phyloP scores from a whole-genome alignment of 2,113 vertebrate species.

The Antechinus flavipes region DNA sequence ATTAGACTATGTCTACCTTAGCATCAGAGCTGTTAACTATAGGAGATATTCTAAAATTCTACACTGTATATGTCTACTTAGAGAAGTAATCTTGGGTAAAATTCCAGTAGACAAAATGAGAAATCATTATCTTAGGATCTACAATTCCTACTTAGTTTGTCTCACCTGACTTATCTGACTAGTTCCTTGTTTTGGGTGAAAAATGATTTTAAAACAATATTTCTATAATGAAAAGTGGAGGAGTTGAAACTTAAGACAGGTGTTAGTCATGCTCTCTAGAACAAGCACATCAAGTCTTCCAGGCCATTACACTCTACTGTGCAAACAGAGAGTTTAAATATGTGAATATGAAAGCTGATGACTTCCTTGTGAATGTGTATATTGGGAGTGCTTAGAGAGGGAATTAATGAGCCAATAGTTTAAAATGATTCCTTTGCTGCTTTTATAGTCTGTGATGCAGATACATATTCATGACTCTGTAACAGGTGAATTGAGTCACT shows the following conservation, averaged over 20 bases:
- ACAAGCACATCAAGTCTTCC: conserved; percentile 8
- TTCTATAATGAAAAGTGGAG: background rate
- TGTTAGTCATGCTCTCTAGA: conserved; percentile 44
- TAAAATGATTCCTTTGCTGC: conserved; percentile 38
- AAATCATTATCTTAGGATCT: conserved; percentile 13
- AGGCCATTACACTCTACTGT: conserved; percentile 26
- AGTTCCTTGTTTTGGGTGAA: background rate
- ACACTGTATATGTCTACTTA: background rate
- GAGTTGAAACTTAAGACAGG: conserved; percentile 19
- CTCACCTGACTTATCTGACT: conserved; percentile 12
- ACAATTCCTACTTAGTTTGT: conserved; percentile 18
- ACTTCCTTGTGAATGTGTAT: conserved; percentile 15
- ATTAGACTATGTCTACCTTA: conserved; percentile 26
- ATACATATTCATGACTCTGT: conserved; percentile 29
- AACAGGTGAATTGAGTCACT: conserved; percentile 24
- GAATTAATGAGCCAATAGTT: conserved; percentile 43
- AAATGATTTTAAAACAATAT: conserved; percentile 49
- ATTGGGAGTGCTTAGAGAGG: conserved; percentile 16
- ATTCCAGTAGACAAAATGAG: background rate
- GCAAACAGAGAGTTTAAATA: conserved; percentile 51
- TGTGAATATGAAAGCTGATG: conserved; percentile 33
- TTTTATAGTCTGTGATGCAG: conserved; percentile 36
- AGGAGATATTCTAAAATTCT: background rate
- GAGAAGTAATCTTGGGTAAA: background rate
- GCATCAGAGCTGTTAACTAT: conserved; percentile 19